A percentile compares a stretch with the other conserved stretches of the same genome.
These are phyloP conservation scores for Plemyria rubiginata DNA, from an alignment of 2,888 invertebrate species.

Conservation along the genomic window DNA sequence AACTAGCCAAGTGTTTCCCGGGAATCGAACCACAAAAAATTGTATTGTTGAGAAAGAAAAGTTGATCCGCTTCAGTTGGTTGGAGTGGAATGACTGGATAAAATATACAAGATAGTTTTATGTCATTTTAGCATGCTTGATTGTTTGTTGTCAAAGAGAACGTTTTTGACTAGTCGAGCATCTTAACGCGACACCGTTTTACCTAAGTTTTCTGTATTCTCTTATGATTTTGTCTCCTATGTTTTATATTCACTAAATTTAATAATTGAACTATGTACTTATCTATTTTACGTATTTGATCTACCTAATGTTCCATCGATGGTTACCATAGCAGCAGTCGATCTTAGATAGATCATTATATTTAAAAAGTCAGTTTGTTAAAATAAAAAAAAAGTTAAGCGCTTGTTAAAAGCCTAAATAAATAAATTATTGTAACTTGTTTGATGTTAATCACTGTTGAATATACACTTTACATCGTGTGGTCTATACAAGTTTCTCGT, in stretches of 20 bases:
- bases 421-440: conserved; percentile 1
- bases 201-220: too few species aligned
- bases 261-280: too few species aligned
- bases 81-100: conserved; percentile 10
- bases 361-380: not conserved
- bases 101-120: not conserved
- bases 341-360: not conserved
- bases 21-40: too few species aligned
- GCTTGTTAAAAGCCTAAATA: conserved; percentile 7
- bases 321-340: not conserved
- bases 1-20: too few species aligned
- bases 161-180: not conserved
- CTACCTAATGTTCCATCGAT: not conserved
- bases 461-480: conserved; percentile 11
- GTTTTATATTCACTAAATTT: too few species aligned
- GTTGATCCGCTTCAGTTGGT: too few species aligned
- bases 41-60: too few species aligned
- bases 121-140: not conserved
- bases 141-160: too few species aligned
- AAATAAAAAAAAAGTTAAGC: too few species aligned
- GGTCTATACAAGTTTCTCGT: conserved; percentile 17
- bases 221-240: too few species aligned
- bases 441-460: conserved; percentile 26
- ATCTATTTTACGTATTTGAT: not conserved
- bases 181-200: too few species aligned